Base-by-base conservation (phyloP, 1,140 invertebrate genomes). In the Aphelenchoides besseyi region DNA sequence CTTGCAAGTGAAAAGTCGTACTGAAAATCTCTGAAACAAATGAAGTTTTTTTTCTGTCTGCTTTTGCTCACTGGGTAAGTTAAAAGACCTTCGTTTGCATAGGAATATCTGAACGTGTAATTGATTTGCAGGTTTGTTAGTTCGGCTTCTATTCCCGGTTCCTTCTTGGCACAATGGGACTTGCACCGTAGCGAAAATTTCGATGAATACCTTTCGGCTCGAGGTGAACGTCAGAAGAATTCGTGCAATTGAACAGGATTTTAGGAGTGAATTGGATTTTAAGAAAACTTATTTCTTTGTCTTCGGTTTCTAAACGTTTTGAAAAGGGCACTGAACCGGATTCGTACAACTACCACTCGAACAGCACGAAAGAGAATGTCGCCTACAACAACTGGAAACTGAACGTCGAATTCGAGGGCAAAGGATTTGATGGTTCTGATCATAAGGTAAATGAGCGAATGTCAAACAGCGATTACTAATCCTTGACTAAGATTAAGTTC, bases 281-380 rank as follows among this genome's bases (percentile, higher is more conserved):
- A 1, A 69, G 81, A 26, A 84, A 83, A 70, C 70, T 83, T 74
- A 83, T 83, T 71, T 64, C 71, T 18, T 59, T 85, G 35, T 55
- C 81, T 5, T 71, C 75, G 2, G 69, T 83, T 53, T 81, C 81
- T 0, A 83, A 83, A 55, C 52, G 75, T n/a, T 79, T 85, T 67
- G 63, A 71, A 68, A 69, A 70, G 33, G 71, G 59, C 35, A 9
- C 29, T 9, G 18, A 33, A 30, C 55, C 55, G 12, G 69, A 70
- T 9, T 68, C 63, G 9, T 84, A 79, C 74, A 76, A 73, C 63
- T 61, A 73, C 16, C 68, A 79, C 33, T 81, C 75, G 71, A 59
- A 78, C 1, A 77, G 72, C 23, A 62, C 73, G 2, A 84, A 79
- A 53, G 72, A 75, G 28, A 74, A 75, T 68, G 72, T 74, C 2